Conservation (phyloP, 2,888 invertebrate species). For the Heterodera filipjevi region DNA sequence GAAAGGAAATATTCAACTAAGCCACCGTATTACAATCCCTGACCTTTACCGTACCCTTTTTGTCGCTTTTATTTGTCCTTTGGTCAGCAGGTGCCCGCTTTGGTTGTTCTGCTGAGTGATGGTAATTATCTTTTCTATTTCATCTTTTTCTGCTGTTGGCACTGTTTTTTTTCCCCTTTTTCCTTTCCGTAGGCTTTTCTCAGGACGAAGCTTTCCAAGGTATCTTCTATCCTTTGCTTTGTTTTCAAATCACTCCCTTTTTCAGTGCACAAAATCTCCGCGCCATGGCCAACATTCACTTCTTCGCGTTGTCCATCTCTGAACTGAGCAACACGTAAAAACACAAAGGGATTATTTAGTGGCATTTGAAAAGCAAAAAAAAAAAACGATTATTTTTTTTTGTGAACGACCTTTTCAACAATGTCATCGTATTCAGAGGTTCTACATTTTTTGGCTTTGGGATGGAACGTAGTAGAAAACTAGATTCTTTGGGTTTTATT, state of each 20-base stretch:
- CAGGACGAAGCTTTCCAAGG: constrained; percentile 38
- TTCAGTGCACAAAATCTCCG: constrained; percentile 50
- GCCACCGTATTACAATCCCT: background rate
- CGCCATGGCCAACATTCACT: constrained; percentile 50
- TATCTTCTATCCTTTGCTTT: background rate
- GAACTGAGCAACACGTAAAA: constrained; percentile 55
- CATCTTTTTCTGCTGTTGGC: background rate
- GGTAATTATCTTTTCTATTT: no score
- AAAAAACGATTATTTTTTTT: no score
- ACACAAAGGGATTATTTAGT: constrained; percentile 16
- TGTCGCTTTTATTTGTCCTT: no score
- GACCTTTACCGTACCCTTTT: background rate
- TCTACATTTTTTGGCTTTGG: no score
- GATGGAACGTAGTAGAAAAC: no score
- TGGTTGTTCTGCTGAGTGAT: constrained; percentile 60
- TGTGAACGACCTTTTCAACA: no score
- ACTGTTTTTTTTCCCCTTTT: background rate
- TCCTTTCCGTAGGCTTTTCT: constrained; percentile 43
- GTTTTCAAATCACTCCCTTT: background rate
- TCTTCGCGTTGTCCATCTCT: constrained; percentile 57
- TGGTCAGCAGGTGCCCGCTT: constrained; percentile 52
- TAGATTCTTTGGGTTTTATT: no score
- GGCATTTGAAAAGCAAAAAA: no score
- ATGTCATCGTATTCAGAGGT: no score
- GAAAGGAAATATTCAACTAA: constrained; percentile 24